Percentiles rank a stretch among this genome's conserved stretches.
Evolutionary conservation across 2,888 invertebrate species (phyloP).

Genomic region (Arrhopalites spinosus): DNA sequence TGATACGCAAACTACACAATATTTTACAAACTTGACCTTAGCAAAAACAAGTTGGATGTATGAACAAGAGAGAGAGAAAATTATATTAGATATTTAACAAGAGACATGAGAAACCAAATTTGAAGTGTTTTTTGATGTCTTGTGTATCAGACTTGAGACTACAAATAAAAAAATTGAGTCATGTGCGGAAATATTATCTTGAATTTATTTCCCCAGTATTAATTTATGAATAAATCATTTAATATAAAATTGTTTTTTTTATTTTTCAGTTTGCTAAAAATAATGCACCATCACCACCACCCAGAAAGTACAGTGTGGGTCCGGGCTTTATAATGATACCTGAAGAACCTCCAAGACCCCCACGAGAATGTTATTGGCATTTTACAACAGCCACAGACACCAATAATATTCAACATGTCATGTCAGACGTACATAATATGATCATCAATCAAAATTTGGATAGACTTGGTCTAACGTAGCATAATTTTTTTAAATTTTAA

Average conservation of each 20-base stretch:
- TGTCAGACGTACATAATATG: conserved; percentile 60
- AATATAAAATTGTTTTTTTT: conserved; percentile 17
- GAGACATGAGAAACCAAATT: too few species aligned
- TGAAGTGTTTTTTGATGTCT: too few species aligned
- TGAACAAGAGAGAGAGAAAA: too few species aligned
- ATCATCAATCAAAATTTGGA: conserved; percentile 42
- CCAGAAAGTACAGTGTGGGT: conserved; percentile 41
- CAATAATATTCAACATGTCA: conserved; percentile 72
- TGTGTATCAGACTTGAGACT: too few species aligned
- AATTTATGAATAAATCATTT: too few species aligned
- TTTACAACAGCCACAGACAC: conserved; percentile 78
- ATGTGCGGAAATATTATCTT: too few species aligned
- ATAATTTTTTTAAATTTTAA: too few species aligned
- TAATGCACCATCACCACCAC: conserved; percentile 33
- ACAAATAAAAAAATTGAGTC: too few species aligned
- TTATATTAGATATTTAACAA: too few species aligned
- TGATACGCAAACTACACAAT: neutral
- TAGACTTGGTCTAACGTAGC: conserved; percentile 37
- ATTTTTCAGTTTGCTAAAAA: conserved; percentile 41
- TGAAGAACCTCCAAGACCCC: conserved; percentile 24
- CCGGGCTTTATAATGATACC: conserved; percentile 43
- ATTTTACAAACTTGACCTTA: conserved; percentile 25
- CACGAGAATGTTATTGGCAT: conserved; percentile 66
- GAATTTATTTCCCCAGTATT: too few species aligned
- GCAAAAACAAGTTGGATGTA: neutral